Conservation (phyloP, 2,797 vertebrate genomes). For the Karalla daura region DNA sequence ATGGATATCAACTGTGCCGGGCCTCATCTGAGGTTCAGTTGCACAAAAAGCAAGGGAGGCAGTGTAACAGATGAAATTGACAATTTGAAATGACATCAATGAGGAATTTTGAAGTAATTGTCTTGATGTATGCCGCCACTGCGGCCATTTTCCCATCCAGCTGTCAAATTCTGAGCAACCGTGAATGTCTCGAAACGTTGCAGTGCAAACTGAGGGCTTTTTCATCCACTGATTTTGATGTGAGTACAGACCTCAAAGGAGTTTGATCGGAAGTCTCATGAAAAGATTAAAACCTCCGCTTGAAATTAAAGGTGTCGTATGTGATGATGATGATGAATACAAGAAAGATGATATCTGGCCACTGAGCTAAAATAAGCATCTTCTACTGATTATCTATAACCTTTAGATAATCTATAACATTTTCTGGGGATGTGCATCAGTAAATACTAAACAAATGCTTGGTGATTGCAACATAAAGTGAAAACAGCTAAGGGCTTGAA, state of each 20-base stretch:
- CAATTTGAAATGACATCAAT: background rate
- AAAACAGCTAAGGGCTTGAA: background rate
- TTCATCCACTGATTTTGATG: conserved; percentile 2
- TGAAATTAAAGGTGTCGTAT: background rate
- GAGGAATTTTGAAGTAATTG: conserved; percentile 12
- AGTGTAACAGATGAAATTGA: background rate
- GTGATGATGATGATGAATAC: background rate
- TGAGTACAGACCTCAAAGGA: background rate
- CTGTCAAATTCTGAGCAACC: conserved; percentile 15
- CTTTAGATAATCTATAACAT: background rate
- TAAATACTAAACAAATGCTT: background rate
- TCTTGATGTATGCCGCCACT: conserved; percentile 9
- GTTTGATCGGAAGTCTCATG: background rate
- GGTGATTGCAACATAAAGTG: background rate
- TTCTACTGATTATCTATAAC: background rate
- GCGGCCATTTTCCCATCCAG: conserved; percentile 8
- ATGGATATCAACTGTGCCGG: background rate
- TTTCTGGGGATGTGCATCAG: background rate
- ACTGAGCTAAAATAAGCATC: background rate
- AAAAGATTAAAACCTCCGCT: background rate
- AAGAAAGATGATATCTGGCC: background rate
- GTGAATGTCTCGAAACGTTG: background rate
- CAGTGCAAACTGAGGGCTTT: conserved; percentile 6
- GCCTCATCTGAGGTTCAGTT: background rate
- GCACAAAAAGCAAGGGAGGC: background rate